Percentiles rank a stretch among this genome's conserved stretches.
Conservation (phyloP, 2,113 vertebrate genomes). For the Myrmophylax atrothorax region DNA sequence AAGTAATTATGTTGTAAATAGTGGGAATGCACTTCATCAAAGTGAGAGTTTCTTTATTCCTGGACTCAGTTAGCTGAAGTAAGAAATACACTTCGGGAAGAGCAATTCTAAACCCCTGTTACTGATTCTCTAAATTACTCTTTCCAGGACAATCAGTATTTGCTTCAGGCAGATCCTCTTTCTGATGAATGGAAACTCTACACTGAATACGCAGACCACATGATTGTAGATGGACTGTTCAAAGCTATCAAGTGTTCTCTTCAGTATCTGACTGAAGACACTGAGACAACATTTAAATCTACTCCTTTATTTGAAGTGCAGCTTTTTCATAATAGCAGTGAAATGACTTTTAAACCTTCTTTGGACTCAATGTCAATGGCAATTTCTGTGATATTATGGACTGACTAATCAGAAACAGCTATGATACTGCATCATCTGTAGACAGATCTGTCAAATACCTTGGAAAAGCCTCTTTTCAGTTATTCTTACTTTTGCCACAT, state of each 20-base stretch:
- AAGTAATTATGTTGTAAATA: slow-evolving; percentile 62
- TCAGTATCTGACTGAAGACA: slow-evolving; percentile 81
- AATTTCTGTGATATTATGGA: slow-evolving; percentile 80
- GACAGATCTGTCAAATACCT: slow-evolving; percentile 73
- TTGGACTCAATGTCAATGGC: slow-evolving; percentile 70
- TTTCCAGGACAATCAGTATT: slow-evolving; percentile 81
- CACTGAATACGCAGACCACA: slow-evolving; percentile 77
- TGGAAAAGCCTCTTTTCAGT: slow-evolving; percentile 72
- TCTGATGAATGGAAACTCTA: slow-evolving; percentile 80
- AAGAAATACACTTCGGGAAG: slow-evolving; percentile 40
- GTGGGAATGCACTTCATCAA: slow-evolving; percentile 45
- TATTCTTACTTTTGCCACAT: slow-evolving; percentile 25
- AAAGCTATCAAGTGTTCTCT: slow-evolving; percentile 79
- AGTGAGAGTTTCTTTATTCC: slow-evolving; percentile 55
- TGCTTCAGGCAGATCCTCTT: slow-evolving; percentile 74
- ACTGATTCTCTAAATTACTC: slow-evolving; percentile 63
- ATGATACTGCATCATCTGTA: slow-evolving; percentile 73
- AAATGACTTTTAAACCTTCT: slow-evolving; percentile 76
- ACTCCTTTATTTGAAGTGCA: slow-evolving; percentile 80
- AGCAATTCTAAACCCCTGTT: slow-evolving; percentile 48
- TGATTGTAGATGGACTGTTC: slow-evolving; percentile 79
- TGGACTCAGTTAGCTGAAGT: slow-evolving; percentile 46
- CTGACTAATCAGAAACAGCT: slow-evolving; percentile 74
- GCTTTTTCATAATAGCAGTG: slow-evolving; percentile 72
- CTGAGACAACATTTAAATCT: slow-evolving; percentile 68